phyloP scores from a whole-genome alignment of 64 coral and sea anemone genomes.

The Astreopora myriophthalma region DNA sequence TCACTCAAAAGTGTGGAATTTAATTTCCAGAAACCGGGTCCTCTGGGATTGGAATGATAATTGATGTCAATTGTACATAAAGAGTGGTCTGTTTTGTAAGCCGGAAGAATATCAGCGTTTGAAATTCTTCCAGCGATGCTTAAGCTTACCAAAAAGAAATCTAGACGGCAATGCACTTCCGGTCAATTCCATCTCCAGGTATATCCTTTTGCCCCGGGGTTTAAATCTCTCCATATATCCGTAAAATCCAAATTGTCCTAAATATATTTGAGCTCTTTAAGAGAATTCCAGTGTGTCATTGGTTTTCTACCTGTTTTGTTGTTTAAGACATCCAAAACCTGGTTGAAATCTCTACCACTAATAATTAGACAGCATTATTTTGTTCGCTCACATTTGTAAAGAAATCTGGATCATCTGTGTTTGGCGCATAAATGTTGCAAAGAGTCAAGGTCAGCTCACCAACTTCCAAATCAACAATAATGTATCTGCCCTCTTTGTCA shows the following conservation, averaged over 20 bases:
- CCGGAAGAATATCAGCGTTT: constrained; percentile 12
- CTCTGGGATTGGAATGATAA: background rate
- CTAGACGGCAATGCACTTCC: background rate
- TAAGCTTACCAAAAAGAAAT: constrained; percentile 38
- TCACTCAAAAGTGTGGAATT: constrained; percentile 17
- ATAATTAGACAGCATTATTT: constrained; percentile 5
- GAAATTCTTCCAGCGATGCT: background rate
- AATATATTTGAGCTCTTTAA: background rate
- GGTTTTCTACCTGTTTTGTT: constrained; percentile 12
- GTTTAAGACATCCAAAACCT: constrained; percentile 10
- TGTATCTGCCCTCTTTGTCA: background rate
- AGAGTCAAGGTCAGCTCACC: background rate
- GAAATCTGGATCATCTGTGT: background rate
- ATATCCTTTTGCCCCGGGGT: too few relatives aligned
- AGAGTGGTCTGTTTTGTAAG: constrained; percentile 32
- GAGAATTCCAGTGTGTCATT: constrained; percentile 5
- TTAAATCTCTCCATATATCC: too few relatives aligned
- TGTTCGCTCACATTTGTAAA: background rate
- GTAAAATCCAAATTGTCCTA: constrained; percentile 15
- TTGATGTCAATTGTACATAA: background rate
- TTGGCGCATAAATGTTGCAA: constrained; percentile 32
- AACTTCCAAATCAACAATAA: constrained; percentile 33
- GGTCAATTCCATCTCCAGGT: background rate
- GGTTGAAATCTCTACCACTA: background rate
- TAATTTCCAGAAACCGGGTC: constrained; percentile 3